phyloP scores from a whole-genome alignment of 2,797 vertebrate genomes.

The Bufotes viridis region DNA sequence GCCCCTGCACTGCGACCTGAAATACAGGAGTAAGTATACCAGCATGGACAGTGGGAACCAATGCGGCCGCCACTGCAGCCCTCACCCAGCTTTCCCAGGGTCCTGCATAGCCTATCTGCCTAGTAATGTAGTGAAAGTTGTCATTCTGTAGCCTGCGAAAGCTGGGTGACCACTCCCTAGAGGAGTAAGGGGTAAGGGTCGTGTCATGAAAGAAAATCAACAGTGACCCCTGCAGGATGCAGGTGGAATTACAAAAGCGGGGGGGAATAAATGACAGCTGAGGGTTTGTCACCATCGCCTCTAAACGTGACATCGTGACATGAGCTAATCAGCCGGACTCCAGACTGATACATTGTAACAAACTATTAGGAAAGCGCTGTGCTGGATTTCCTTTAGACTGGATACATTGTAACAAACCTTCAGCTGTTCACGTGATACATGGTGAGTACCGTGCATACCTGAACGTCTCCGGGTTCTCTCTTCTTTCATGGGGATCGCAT shows the following conservation, averaged over 20 bases:
- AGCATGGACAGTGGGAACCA: no score
- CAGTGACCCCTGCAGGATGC: not conserved
- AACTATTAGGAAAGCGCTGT: not conserved
- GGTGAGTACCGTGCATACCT: not conserved
- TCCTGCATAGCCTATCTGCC: not conserved
- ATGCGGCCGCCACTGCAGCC: not conserved
- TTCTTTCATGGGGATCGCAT: constrained; percentile 71
- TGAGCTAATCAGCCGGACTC: not conserved
- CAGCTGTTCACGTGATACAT: not conserved
- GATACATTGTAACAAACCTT: constrained; percentile 2
- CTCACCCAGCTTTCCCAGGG: not conserved
- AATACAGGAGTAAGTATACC: not conserved
- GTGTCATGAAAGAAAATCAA: no score
- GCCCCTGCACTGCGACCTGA: constrained; percentile 75
- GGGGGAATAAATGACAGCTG: not conserved
- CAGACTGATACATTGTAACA: not conserved
- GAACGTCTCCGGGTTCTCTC: not conserved
- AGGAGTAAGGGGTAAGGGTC: no score
- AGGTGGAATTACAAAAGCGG: not conserved
- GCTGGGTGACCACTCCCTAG: no score
- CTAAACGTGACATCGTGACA: not conserved
- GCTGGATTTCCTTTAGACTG: no score
- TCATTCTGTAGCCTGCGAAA: no score
- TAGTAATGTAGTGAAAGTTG: not conserved
- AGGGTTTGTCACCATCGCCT: not conserved